Percentiles rank a stretch among this genome's conserved stretches.
Evolutionary conservation across 2,888 invertebrate genomes (phyloP).

Genomic region (Leucania comma): DNA sequence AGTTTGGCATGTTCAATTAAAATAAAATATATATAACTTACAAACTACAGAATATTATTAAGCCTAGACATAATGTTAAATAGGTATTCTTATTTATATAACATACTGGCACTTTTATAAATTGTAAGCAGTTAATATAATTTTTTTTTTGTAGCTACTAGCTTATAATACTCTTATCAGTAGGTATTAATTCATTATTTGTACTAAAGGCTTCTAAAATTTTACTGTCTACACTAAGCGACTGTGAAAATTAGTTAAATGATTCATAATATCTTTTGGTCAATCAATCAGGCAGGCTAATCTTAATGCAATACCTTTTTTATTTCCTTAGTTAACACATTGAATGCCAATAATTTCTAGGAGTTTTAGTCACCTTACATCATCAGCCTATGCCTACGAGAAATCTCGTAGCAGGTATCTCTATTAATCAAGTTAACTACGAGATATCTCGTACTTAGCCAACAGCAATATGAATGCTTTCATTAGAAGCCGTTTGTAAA

Average conservation of each 20-base stretch:
- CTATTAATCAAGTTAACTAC: too few relatives aligned
- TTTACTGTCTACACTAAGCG: neutral
- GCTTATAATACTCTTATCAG: neutral
- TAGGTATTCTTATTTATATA: slow-evolving; percentile 31
- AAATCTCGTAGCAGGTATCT: too few relatives aligned
- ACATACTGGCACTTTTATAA: slow-evolving; percentile 48
- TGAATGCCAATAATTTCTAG: too few relatives aligned
- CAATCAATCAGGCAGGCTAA: neutral
- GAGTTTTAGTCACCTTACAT: too few relatives aligned
- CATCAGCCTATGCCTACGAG: too few relatives aligned
- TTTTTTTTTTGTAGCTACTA: neutral
- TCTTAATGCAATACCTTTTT: neutral
- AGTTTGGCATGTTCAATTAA: slow-evolving; percentile 8
- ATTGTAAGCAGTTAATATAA: slow-evolving; percentile 43
- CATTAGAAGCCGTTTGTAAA: too few relatives aligned
- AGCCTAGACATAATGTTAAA: slow-evolving; percentile 1
- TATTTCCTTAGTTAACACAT: too few relatives aligned
- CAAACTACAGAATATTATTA: slow-evolving; percentile 20
- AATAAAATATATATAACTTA: slow-evolving; percentile 33
- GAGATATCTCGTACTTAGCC: too few relatives aligned
- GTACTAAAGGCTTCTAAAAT: slow-evolving; percentile 41
- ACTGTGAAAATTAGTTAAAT: neutral
- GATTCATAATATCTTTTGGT: slow-evolving; percentile 23
- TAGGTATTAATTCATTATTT: slow-evolving; percentile 29
- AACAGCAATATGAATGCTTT: too few relatives aligned